phyloP scores from a whole-genome alignment of 2,797 vertebrate species.

The Picus viridis region DNA sequence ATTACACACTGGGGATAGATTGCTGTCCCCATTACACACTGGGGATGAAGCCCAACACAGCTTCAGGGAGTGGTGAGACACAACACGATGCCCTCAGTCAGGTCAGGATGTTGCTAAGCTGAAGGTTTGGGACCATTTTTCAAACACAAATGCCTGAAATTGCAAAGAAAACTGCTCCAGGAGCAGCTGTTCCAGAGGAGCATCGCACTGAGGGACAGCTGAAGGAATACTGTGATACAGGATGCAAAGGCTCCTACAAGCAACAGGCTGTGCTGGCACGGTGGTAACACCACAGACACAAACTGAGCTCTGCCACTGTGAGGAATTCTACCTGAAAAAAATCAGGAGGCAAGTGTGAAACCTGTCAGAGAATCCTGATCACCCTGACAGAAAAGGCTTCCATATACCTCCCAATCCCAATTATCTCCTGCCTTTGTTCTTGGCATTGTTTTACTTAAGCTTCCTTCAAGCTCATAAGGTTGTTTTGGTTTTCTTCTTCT shows the following conservation, averaged over 20 bases:
- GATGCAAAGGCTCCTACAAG: background rate
- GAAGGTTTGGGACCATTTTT: background rate
- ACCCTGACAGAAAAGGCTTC: background rate
- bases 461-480: background rate
- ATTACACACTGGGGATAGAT: too few species aligned
- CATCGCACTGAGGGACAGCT: background rate
- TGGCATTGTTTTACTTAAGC: background rate
- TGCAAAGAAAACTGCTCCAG: background rate
- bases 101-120: background rate
- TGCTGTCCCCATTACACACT: too few species aligned
- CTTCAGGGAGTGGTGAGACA: background rate
- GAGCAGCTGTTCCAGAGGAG: background rate
- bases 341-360: background rate
- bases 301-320: background rate
- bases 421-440: background rate
- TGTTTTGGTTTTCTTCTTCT: background rate
- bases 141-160: background rate
- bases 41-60: background rate
- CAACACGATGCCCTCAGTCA: rapidly evolving
- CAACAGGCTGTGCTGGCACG: background rate
- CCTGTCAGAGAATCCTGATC: background rate
- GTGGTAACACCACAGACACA: background rate
- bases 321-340: background rate
- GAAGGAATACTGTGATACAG: background rate
- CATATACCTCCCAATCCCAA: background rate